Percentiles rank a stretch among this genome's conserved stretches.
phyloP scores from a whole-genome alignment of 2,888 invertebrate species.

The Chrysina gloriosa region DNA sequence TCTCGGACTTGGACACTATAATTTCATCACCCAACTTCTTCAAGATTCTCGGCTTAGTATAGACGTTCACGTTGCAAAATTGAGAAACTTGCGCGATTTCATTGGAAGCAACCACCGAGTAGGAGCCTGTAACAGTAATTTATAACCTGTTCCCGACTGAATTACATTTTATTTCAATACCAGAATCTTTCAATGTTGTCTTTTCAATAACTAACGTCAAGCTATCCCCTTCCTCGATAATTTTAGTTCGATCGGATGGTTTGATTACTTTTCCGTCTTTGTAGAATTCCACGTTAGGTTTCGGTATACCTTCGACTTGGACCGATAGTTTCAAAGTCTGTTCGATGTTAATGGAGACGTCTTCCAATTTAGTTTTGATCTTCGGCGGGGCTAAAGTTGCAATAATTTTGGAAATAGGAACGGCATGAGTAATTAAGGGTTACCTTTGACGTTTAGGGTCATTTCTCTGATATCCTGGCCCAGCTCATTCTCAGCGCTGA shows the following conservation, averaged over 20 bases:
- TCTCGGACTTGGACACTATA: slow-evolving; percentile 80
- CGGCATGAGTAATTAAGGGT: not conserved
- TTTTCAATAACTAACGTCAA: slow-evolving; percentile 79
- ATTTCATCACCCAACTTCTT: slow-evolving; percentile 76
- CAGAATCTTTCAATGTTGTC: slow-evolving; percentile 81
- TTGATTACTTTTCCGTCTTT: slow-evolving; percentile 87
- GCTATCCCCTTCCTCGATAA: slow-evolving; percentile 78
- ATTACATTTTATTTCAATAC: slow-evolving; percentile 45
- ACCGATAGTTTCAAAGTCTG: slow-evolving; percentile 82
- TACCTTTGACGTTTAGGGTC: slow-evolving; percentile 78
- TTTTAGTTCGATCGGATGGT: slow-evolving; percentile 77
- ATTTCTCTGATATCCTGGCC: slow-evolving; percentile 82
- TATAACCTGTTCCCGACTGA: not conserved
- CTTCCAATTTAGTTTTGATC: slow-evolving; percentile 83
- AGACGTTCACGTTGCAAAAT: slow-evolving; percentile 88
- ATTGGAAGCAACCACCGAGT: slow-evolving; percentile 87
- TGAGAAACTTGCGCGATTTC: slow-evolving; percentile 92
- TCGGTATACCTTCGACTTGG: slow-evolving; percentile 85
- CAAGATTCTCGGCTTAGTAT: slow-evolving; percentile 80
- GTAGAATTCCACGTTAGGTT: slow-evolving; percentile 85
- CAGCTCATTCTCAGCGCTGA: slow-evolving; percentile 85
- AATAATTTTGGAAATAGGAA: not conserved
- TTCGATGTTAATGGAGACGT: slow-evolving; percentile 78
- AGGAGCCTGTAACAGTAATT: slow-evolving; percentile 70
- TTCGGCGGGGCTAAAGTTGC: slow-evolving; percentile 77